Percentiles rank a stretch among this genome's conserved stretches.
These are phyloP conservation scores for Argentina silus DNA, from an alignment of 2,797 vertebrate species.

Conservation along the genomic window DNA sequence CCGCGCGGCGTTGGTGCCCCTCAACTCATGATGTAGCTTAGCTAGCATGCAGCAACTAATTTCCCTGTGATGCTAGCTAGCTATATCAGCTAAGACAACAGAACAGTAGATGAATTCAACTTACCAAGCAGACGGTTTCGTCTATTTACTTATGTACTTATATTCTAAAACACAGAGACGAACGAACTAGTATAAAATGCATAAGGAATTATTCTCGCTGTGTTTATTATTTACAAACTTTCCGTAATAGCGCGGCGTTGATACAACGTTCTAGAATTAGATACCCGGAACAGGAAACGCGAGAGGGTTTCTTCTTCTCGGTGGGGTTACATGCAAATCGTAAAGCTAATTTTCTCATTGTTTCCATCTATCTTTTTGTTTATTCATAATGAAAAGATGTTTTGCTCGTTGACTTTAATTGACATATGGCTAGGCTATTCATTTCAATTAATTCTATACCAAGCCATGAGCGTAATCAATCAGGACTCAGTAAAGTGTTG, in stretches of 20 bases:
- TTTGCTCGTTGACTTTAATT: too few species aligned
- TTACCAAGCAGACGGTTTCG: background rate
- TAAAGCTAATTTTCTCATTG: background rate
- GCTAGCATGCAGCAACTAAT: background rate
- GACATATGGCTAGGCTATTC: too few species aligned
- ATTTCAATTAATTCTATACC: too few species aligned
- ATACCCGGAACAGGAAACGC: conserved; percentile 71
- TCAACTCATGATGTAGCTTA: background rate
- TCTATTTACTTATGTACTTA: background rate
- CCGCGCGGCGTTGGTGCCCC: background rate
- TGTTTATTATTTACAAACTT: conserved; percentile 57
- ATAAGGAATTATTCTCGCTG: background rate
- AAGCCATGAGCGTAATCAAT: too few species aligned
- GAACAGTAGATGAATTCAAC: background rate
- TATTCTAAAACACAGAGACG: background rate
- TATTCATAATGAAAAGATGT: too few species aligned
- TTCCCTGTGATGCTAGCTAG: background rate
- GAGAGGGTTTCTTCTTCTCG: background rate
- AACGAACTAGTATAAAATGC: background rate
- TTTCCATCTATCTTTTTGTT: background rate
- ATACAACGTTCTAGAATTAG: conserved; percentile 62
- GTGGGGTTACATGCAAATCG: background rate
- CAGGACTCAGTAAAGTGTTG: too few species aligned
- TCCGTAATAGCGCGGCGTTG: conserved; percentile 60
- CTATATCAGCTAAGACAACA: background rate